Percentiles rank a stretch among this genome's conserved stretches.
Evolutionary conservation across 2,113 vertebrate genomes (phyloP).

Genomic region (Turnix velox): DNA sequence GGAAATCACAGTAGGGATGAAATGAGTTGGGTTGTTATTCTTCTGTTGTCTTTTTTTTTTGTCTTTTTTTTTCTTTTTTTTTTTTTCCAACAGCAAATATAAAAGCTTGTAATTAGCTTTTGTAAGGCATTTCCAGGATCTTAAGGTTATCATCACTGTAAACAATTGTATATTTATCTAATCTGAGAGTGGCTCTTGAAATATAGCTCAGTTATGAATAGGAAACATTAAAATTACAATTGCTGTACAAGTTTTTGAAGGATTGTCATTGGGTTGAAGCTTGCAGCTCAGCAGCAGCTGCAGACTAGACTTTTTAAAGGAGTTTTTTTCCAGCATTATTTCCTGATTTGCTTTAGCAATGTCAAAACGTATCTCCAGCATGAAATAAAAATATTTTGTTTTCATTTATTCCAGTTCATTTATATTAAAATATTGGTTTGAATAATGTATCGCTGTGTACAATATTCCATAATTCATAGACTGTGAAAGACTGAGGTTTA

Average conservation of each 20-base stretch:
- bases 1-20: constrained; percentile 64
- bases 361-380: background rate
- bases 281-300: background rate
- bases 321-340: background rate
- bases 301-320: background rate
- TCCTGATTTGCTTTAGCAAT: background rate
- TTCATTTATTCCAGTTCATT: background rate
- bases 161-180: constrained; percentile 31
- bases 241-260: background rate
- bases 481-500: background rate
- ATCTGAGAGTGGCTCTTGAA: background rate
- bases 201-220: background rate
- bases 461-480: background rate
- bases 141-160: constrained; percentile 39
- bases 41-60: too few relatives aligned
- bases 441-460: background rate
- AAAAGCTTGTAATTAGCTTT: constrained; percentile 60
- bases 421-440: background rate
- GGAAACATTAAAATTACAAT: background rate
- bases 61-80: too few relatives aligned
- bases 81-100: constrained; percentile 60
- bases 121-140: constrained; percentile 1
- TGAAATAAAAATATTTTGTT: background rate
- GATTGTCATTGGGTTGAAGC: background rate
- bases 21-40: constrained; percentile 62